phyloP scores from a whole-genome alignment of 2,797 vertebrate genomes.

The Lophius americanus region DNA sequence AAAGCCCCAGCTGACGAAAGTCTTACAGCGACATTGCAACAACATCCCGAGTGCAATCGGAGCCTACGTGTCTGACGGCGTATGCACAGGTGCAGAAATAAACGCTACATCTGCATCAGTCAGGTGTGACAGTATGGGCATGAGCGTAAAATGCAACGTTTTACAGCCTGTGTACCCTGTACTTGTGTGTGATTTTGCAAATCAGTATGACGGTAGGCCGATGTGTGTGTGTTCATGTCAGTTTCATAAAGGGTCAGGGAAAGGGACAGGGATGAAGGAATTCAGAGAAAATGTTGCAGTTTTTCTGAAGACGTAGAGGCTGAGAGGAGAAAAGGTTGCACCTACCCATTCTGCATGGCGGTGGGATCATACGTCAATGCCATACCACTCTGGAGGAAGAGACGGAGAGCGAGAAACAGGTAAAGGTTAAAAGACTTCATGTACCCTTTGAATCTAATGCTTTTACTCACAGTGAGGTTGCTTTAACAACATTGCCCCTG shows the following conservation, averaged over 20 bases:
- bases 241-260: not conserved
- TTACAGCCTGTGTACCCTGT: slow-evolving; percentile 9
- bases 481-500: not conserved
- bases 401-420: slow-evolving; percentile 28
- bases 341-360: slow-evolving; percentile 98
- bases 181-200: slow-evolving; percentile 14
- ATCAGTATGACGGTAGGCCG: slow-evolving; percentile 24
- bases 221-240: slow-evolving; percentile 20
- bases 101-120: slow-evolving; percentile 51
- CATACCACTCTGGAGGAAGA: slow-evolving; percentile 90
- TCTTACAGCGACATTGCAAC: slow-evolving; percentile 78
- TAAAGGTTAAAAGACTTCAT: slow-evolving; percentile 14
- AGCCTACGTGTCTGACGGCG: slow-evolving; percentile 63
- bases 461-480: not conserved
- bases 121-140: slow-evolving; percentile 32
- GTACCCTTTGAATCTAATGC: slow-evolving; percentile 1
- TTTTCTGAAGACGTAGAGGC: not conserved
- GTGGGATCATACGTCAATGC: slow-evolving; percentile 96
- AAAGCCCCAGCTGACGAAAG: slow-evolving; percentile 79
- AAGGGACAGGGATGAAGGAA: not conserved
- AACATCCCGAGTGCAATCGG: slow-evolving; percentile 61
- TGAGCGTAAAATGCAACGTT: slow-evolving; percentile 3
- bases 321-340: slow-evolving; percentile 32
- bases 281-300: slow-evolving; percentile 13
- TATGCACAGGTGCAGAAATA: slow-evolving; percentile 65